Evolutionary conservation across 2,797 vertebrate genomes (phyloP).

Genomic region (Carcharodon carcharias): DNA sequence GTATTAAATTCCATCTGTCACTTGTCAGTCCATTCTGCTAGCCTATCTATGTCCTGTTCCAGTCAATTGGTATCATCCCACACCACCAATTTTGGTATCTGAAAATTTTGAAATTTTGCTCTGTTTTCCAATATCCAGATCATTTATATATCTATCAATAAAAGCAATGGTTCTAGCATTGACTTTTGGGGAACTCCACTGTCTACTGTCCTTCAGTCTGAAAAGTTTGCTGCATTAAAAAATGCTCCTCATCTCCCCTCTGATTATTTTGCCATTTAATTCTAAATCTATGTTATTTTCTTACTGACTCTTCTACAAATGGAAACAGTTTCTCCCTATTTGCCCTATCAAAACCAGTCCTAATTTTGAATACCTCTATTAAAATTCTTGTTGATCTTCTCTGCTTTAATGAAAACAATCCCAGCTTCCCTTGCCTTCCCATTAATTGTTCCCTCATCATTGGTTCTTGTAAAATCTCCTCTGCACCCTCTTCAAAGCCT

Average conservation of each 20-base stretch:
- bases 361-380: not conserved
- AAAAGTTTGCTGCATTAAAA: not conserved
- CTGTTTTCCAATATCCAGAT: too few relatives aligned
- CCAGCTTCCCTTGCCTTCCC: not conserved
- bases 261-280: not conserved
- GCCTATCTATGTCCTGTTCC: too few relatives aligned
- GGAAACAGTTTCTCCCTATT: not conserved
- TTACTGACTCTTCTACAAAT: not conserved
- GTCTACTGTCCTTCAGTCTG: not conserved
- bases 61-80: too few relatives aligned
- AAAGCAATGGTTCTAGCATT: too few relatives aligned
- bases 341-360: not conserved
- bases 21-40: too few relatives aligned
- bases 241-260: not conserved
- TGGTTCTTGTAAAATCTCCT: not conserved
- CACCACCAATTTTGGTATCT: too few relatives aligned
- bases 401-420: not conserved
- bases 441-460: not conserved
- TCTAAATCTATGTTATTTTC: too few relatives aligned
- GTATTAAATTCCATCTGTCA: too few relatives aligned
- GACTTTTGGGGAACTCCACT: too few relatives aligned
- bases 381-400: not conserved
- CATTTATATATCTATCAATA: too few relatives aligned
- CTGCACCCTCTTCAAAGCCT: not conserved
- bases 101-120: too few relatives aligned